These are phyloP conservation scores for Idris sp. DNA, from an alignment of 1,140 invertebrate species.

Conservation along the genomic window DNA sequence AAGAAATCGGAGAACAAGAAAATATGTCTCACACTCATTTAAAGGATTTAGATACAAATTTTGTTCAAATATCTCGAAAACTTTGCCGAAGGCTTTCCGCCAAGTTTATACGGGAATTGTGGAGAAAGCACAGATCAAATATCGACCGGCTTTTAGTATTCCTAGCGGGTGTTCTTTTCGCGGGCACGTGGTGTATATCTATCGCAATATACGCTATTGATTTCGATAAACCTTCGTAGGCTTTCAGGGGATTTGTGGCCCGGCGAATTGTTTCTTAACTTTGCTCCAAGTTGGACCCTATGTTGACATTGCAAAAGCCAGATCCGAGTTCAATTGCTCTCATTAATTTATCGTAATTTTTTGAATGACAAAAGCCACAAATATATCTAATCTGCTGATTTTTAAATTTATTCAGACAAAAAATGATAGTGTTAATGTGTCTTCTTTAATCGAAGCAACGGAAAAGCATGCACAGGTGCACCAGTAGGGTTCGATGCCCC, in stretches of 20 bases:
- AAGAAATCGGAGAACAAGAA: not conserved
- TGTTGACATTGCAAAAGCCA: conserved; percentile 46
- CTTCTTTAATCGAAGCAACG: conserved; percentile 57
- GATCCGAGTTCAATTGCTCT: not conserved
- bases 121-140: conserved; percentile 56
- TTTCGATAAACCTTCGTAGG: conserved; percentile 62
- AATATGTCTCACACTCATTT: conserved; percentile 18
- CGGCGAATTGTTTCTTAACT: conserved; percentile 57
- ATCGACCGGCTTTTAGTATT: conserved; percentile 60
- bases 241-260: conserved; percentile 51
- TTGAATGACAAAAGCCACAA: no score
- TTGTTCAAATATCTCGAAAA: conserved; percentile 29
- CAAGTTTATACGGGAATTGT: conserved; percentile 47
- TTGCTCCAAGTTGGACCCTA: conserved; percentile 15
- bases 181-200: conserved; percentile 30
- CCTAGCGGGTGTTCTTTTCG: conserved; percentile 43
- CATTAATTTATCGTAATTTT: no score
- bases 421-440: conserved; percentile 15
- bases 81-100: conserved; percentile 26
- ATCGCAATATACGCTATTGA: conserved; percentile 62
- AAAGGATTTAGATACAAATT: conserved; percentile 56
- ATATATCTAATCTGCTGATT: no score
- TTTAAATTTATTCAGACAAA: no score
- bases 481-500: conserved; percentile 61
- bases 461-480: conserved; percentile 61